Base-by-base conservation (phyloP, 2,797 vertebrate genomes). In the Thaleichthys pacificus region DNA sequence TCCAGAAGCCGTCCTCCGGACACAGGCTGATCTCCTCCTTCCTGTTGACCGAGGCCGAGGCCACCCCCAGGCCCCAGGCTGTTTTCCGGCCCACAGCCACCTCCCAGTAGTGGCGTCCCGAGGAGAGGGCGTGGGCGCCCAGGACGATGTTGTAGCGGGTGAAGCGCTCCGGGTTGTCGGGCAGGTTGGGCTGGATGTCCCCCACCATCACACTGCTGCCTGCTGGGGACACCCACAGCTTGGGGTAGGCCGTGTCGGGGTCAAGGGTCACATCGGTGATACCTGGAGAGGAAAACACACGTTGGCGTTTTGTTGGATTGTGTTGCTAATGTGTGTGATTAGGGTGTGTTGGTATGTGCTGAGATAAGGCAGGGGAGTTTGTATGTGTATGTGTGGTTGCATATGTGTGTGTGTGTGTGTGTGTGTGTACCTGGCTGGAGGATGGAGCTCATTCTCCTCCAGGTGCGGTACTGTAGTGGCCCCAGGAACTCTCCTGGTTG, bases 1-100 rank as follows among this genome's bases (percentile, higher is more conserved):
- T 93, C 93, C 93, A 93, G 75, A 93, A 84, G 1, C 93, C 93
- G 0, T 92, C 90, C 15, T 93, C 87, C 0, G 93, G 88, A 9
- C 89, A 90, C 56, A 93, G 87, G 75, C 82, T 91, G 76, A 87
- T 87, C 28, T 89, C 88, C 2, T 87, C 91, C 69, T 92, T 93
- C 64, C 92, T 82, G 79, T 90, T 91, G 72, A 93, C 91, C 0
- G 89, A 93, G 47, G 90, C 88, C 0, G 24, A 56, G 30, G 90
- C 94, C 73, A 94, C 91, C 0, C 94, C 93, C 5, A 94, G 87
- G 1, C 88, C 90, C 93, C 94, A 95, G 0, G 92, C 91, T 0
- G 86, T 92, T 68, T 92, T 91, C 42, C 75, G 76, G 63, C 84
- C 89, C 70, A 95, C 91, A n/a, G 91, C 88, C 73, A 93, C 92